Conservation (phyloP, 1,140 invertebrate species). For the Steinernema khuongi region DNA sequence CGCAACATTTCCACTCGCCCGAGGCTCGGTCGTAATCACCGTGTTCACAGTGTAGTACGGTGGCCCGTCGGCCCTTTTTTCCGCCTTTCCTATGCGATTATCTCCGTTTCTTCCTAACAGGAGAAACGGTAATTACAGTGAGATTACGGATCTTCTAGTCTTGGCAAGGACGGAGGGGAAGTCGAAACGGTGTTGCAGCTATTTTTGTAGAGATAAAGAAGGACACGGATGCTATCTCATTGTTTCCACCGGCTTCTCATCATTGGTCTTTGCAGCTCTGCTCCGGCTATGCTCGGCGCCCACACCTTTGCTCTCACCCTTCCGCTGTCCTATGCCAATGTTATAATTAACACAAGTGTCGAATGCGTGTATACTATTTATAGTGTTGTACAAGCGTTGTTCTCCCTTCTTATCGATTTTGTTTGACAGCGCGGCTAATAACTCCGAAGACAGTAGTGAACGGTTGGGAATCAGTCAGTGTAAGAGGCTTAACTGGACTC, state of each 20-base stretch:
- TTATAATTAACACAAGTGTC: too few species aligned
- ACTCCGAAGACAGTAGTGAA: too few species aligned
- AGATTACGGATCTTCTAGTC: neutral
- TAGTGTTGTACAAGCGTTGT: too few species aligned
- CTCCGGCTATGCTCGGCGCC: neutral
- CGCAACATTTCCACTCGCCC: neutral
- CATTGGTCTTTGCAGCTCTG: slow-evolving; percentile 6
- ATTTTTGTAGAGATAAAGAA: neutral
- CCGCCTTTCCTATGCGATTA: too few species aligned
- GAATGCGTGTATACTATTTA: neutral
- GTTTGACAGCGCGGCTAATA: neutral
- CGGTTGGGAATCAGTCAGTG: too few species aligned
- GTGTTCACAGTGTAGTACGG: too few species aligned
- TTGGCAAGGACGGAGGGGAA: neutral
- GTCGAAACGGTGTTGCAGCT: neutral
- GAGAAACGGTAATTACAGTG: neutral
- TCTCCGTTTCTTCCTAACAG: too few species aligned
- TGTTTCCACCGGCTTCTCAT: slow-evolving; percentile 5
- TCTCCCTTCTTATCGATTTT: neutral
- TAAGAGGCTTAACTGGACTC: too few species aligned
- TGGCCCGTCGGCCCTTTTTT: too few species aligned
- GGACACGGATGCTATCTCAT: neutral
- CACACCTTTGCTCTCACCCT: too few species aligned
- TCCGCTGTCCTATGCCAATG: too few species aligned
- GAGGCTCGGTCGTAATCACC: neutral